Evolutionary conservation across 2,888 invertebrate species (phyloP).

Genomic region (Thymelicus lineola): DNA sequence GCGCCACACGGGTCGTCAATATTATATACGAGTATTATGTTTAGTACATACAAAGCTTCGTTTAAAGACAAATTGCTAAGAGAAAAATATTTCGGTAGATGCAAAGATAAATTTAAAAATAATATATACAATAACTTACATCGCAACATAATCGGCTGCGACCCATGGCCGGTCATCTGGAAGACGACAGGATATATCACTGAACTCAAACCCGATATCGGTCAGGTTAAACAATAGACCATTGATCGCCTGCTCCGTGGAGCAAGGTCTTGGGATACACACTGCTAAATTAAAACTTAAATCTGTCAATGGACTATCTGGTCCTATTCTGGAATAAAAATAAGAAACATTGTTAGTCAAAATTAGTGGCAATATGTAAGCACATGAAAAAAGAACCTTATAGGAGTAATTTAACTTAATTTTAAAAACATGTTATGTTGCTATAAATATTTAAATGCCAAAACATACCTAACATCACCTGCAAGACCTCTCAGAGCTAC

Average conservation of each 20-base stretch:
- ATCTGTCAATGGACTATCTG: conserved; percentile 40
- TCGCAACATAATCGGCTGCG: conserved; percentile 57
- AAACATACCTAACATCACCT: background rate
- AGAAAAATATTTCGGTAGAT: no score
- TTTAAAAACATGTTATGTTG: no score
- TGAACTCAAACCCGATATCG: conserved; percentile 49
- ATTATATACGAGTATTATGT: no score
- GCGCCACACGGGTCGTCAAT: no score
- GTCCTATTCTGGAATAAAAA: conserved; percentile 43
- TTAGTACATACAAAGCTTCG: no score
- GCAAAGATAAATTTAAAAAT: background rate
- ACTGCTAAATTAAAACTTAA: conserved; percentile 51
- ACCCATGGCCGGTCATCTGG: conserved; percentile 62
- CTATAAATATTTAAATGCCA: no score
- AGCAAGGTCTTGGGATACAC: conserved; percentile 62
- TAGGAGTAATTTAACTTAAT: no score
- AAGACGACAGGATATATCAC: conserved; percentile 57
- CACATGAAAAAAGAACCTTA: no score
- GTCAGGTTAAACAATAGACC: conserved; percentile 50
- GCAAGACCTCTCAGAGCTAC: background rate
- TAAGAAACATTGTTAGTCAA: no score
- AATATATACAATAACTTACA: conserved; percentile 52
- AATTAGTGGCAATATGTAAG: no score
- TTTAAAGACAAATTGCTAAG: no score
- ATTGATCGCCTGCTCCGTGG: conserved; percentile 51